Base-by-base conservation (phyloP, 2,113 vertebrate species). In the Nibea albiflora region DNA sequence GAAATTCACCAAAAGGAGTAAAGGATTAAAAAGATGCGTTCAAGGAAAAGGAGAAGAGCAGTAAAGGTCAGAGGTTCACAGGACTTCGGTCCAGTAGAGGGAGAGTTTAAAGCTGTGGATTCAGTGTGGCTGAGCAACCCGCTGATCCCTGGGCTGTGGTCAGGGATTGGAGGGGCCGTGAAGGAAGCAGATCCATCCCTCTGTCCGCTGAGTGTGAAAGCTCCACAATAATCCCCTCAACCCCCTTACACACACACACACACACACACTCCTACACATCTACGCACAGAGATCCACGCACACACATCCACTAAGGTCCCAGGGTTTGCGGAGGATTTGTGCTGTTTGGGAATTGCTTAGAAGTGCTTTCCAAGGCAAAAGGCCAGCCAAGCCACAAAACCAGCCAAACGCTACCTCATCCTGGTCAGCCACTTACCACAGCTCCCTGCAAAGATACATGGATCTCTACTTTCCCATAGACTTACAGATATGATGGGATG, bases 261-360 rank as follows among this genome's bases (percentile, higher is more conserved):
- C 85, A 31, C 31, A 31, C 31, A 31, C 31, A 73, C 60, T 24
- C 54, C 5, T 50, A 76, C 70, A 73, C 88, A 85, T 53, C 64
- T 5, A n/a, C 61, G 63, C 75, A 57, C 69, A 73, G 46, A 81
- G n/a, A 24, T 49, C 22, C 57, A 14, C 66, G 64, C 76, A 74
- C 50, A 39, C 68, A 86, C 70, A 65, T 71, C 44, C 61, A 72
- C 82, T 56, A 46, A 85, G 83, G 77, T 86, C 86, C 47, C 56
- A 7, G 87, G 83, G 87, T 90, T 90, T 86, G 82, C 84, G 81
- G 72, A 72, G 89, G 93, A 94, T 95, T 94, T 92, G 85, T 78
- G 77, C 81, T 91, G 88, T 89, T 92, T 83, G 92, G 85, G 89
- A 92, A 94, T 92, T 90, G 85, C 92, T 93, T 89, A 87, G 89